These are phyloP conservation scores for Hippopotamyrus pictus DNA, from an alignment of 2,797 vertebrate species.

Conservation along the genomic window DNA sequence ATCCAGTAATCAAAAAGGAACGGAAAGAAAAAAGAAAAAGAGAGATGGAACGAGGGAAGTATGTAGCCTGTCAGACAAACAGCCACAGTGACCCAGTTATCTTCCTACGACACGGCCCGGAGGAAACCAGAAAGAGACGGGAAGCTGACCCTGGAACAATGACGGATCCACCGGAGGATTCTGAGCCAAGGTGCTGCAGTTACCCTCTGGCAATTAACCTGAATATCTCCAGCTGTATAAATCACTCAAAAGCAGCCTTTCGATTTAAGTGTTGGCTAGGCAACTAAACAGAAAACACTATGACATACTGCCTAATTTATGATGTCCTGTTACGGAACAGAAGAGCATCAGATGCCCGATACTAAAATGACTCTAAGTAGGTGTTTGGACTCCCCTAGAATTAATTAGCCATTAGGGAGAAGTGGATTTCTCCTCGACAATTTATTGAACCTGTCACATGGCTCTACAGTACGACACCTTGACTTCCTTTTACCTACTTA, in stretches of 20 bases:
- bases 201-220: not conserved
- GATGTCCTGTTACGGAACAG: not conserved
- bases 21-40: conserved; percentile 20
- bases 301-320: not conserved
- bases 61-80: not conserved
- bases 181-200: not conserved
- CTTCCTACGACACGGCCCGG: not conserved
- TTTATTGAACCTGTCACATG: not conserved
- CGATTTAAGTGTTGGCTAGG: not conserved
- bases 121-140: not conserved
- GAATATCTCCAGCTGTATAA: conserved; percentile 1
- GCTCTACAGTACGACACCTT: not conserved
- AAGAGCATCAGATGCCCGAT: not conserved
- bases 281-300: not conserved
- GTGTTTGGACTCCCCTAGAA: not conserved
- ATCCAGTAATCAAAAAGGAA: conserved; percentile 23
- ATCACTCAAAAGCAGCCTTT: not conserved
- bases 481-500: not conserved
- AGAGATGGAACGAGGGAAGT: conserved; percentile 22
- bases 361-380: not conserved
- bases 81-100: not conserved
- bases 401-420: not conserved
- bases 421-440: not conserved
- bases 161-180: not conserved
- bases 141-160: not conserved